Percentiles rank a stretch among this genome's conserved stretches.
Conservation (phyloP, 2,113 vertebrate species). For the Geococcyx californianus region DNA sequence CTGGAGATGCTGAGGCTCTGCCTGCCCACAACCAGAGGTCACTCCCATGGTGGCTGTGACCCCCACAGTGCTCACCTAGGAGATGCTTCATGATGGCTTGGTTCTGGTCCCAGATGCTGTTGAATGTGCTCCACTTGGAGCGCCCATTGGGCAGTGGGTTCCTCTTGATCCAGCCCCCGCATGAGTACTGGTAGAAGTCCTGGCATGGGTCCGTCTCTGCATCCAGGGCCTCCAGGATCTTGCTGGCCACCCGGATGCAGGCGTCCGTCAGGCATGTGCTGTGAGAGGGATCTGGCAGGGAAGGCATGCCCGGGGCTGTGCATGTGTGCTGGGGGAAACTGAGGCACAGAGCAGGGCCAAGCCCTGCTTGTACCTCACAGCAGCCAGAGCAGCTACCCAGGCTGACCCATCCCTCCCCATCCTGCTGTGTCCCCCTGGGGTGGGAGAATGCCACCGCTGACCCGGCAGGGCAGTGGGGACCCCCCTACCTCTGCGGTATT, state of each 20-base stretch:
- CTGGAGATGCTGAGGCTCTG: neutral
- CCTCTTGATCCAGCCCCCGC: constrained; percentile 93
- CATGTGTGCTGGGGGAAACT: neutral
- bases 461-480: fast-evolving
- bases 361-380: neutral
- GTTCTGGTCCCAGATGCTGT: constrained; percentile 98
- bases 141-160: constrained; percentile 92
- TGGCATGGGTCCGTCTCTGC: constrained; percentile 85
- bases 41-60: fast-evolving
- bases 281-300: constrained; percentile 79
- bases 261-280: constrained; percentile 89
- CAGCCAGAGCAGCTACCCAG: neutral
- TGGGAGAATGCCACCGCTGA: neutral
- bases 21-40: fast-evolving
- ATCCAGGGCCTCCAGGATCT: constrained; percentile 93
- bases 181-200: constrained; percentile 98
- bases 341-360: neutral
- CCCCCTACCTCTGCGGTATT: constrained; percentile 81
- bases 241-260: constrained; percentile 90
- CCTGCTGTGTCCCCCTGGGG: fast-evolving
- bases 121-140: constrained; percentile 97
- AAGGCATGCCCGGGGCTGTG: neutral
- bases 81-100: constrained; percentile 95
- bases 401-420: neutral
- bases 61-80: constrained; percentile 78